Evolutionary conservation across 2,113 vertebrate genomes (phyloP).

Genomic region (Aldabrachelys gigantea): DNA sequence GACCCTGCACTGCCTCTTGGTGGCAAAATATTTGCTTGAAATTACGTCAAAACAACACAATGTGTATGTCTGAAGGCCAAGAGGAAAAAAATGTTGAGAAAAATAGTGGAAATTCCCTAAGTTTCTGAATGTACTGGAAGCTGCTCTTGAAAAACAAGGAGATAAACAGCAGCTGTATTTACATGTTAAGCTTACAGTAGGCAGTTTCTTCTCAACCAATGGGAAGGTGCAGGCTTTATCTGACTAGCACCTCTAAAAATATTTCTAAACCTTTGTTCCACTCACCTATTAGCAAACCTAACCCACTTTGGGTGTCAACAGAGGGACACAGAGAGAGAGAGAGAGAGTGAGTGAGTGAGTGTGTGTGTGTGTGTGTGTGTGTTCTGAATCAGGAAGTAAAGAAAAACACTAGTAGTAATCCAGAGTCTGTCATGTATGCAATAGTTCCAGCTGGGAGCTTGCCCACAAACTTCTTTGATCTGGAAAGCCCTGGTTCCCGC

Average conservation of each 20-base stretch:
- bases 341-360: background rate
- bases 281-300: slow-evolving; percentile 25
- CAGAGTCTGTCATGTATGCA: background rate
- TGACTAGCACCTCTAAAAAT: background rate
- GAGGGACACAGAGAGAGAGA: background rate
- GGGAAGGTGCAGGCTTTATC: background rate
- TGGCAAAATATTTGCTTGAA: slow-evolving; percentile 79
- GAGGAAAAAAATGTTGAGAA: slow-evolving; percentile 14
- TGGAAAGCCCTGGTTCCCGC: background rate
- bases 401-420: background rate
- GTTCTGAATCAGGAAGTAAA: background rate
- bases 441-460: background rate
- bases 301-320: background rate
- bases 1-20: slow-evolving; percentile 74
- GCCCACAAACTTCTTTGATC: background rate
- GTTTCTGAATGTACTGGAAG: slow-evolving; percentile 35
- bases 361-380: background rate
- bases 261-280: slow-evolving; percentile 4
- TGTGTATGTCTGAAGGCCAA: slow-evolving; percentile 68
- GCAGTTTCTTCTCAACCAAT: fast-evolving
- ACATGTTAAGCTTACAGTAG: background rate
- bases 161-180: slow-evolving; percentile 44
- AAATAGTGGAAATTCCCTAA: slow-evolving; percentile 81
- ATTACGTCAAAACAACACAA: slow-evolving; percentile 81
- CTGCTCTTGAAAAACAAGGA: slow-evolving; percentile 75